Base-by-base conservation (phyloP, 2,113 vertebrate genomes). In the Stigmatopora nigra region DNA sequence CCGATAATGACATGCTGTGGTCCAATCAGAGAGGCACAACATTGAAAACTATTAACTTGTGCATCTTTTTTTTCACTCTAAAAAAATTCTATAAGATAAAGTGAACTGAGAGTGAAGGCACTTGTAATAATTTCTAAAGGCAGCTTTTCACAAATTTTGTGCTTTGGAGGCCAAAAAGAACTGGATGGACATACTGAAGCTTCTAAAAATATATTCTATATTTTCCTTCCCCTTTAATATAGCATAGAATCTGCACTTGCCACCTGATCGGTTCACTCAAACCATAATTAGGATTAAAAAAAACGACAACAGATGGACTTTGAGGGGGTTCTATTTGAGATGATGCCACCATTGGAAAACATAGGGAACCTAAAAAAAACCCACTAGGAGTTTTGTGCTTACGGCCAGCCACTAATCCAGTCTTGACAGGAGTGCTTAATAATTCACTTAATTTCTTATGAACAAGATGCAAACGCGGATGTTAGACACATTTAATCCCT, bases 21-120 rank as follows among this genome's bases (percentile, higher is more conserved):
- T 81, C 84, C 82, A 70, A 68, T 78, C 65, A 71, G 14, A 55
- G 10, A 61, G 14, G 16, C 36, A 57, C 17, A 41, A 55, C 22
- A 12, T 53, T 53, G 7, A 51, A 13, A 35, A 41, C 31, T 0
- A 31, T 35, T 1, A 53, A 53, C 75, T 74, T 68, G 78, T 12
- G 16, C 7, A 61, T 76, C 60, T 46, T 55, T 5, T 55, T 41
- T 65, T 69, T 60, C 76, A 72, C 44, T 68, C 38, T 67, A 77
- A 22, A 65, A 77, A 58, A 41, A 67, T 68, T 69, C 55, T 66
- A 63, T 22, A 45, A 71, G 52, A 69, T 64, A 71, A 69, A 77
- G 55, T 57, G 74, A 82, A 82, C 75, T 82, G 80, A 47, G 72
- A 67, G 60, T 77, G 72, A 77, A 88, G 79, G 82, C 85, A 87